Percentiles rank a stretch among this genome's conserved stretches.
These are phyloP conservation scores for Drosophila novamexicana DNA, from an alignment of 1,140 invertebrate species.

Conservation along the genomic window DNA sequence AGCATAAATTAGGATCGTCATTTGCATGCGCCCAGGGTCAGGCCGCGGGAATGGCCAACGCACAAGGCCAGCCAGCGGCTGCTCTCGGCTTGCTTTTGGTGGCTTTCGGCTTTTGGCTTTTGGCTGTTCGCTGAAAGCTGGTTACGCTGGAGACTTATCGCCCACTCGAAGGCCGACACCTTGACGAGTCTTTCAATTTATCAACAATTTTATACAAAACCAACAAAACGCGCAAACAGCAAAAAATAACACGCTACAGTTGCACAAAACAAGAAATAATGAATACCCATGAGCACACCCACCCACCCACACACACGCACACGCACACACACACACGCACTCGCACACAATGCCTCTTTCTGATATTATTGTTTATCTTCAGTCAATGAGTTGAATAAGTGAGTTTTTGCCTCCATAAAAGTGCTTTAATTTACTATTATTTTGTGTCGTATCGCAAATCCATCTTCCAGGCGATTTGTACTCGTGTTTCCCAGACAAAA, in stretches of 20 bases:
- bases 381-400: not conserved
- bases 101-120: too few species aligned
- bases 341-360: too few species aligned
- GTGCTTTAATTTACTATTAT: too few species aligned
- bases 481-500: too few species aligned
- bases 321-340: not conserved
- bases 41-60: constrained; percentile 20
- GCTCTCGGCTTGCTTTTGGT: not conserved
- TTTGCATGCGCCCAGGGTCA: constrained; percentile 64
- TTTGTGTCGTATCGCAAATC: too few species aligned
- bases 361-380: not conserved
- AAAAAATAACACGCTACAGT: constrained; percentile 2
- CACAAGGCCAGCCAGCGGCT: constrained; percentile 32
- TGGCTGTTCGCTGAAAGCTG: too few species aligned
- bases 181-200: constrained; percentile 33
- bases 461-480: too few species aligned
- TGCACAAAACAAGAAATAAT: not conserved
- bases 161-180: constrained; percentile 1
- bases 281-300: not conserved
- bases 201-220: constrained; percentile 50
- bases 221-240: constrained; percentile 28
- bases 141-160: too few species aligned
- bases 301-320: not conserved
- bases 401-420: too few species aligned
- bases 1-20: constrained; percentile 75